Conservation (phyloP, 2,888 invertebrate genomes). For the Polylopha cassiicola region DNA sequence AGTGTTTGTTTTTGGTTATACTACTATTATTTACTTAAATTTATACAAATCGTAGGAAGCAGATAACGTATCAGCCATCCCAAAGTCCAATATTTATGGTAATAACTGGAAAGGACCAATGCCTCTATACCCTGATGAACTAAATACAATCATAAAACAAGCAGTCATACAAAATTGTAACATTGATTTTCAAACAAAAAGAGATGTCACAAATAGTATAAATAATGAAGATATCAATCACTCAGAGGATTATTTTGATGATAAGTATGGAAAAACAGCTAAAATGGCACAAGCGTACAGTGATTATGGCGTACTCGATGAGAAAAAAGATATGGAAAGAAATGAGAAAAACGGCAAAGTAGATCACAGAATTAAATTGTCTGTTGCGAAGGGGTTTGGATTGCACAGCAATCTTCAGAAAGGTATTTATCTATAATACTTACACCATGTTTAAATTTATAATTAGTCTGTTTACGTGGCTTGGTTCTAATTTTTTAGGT, state of each 20-base stretch:
- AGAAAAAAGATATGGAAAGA: conserved; percentile 37
- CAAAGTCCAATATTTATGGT: conserved; percentile 33
- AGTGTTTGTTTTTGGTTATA: too few species aligned
- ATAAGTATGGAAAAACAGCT: conserved; percentile 43
- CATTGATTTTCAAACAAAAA: conserved; percentile 25
- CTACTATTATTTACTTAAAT: too few species aligned
- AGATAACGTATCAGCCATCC: conserved; percentile 20
- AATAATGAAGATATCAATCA: conserved; percentile 38
- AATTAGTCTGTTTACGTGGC: too few species aligned
- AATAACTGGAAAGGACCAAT: conserved; percentile 60
- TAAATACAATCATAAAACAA: conserved; percentile 45
- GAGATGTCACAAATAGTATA: conserved; percentile 26
- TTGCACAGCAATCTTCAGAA: conserved; percentile 31
- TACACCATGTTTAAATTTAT: too few species aligned
- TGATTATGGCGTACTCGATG: conserved; percentile 60
- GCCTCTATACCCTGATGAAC: conserved; percentile 56
- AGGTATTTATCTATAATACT: conserved; percentile 24
- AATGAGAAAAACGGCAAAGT: conserved; percentile 32
- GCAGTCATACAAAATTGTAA: conserved; percentile 34
- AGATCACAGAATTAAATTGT: conserved; percentile 30
- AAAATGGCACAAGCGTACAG: conserved; percentile 64
- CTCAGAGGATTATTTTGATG: conserved; percentile 46
- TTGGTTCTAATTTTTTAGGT: too few species aligned
- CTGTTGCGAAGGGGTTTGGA: conserved; percentile 22
- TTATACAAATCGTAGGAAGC: background rate